Evolutionary conservation across 2,888 invertebrate species (phyloP).

Genomic region (Flexamia atlantica): DNA sequence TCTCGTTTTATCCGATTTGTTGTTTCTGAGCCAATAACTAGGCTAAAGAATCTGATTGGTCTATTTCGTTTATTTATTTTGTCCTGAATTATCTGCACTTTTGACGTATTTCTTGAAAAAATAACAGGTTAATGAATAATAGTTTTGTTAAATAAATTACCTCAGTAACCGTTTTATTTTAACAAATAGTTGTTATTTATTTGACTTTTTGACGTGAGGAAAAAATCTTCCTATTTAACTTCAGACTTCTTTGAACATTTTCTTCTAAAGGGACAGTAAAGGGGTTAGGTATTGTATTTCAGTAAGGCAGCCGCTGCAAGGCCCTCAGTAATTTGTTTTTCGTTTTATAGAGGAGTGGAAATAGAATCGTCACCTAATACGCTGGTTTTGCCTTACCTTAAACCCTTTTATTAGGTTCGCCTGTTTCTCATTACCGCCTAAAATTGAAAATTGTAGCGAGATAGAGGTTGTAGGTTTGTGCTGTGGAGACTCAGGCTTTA

Average conservation of each 20-base stretch:
- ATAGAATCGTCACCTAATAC: conserved; percentile 31
- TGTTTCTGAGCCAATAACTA: not conserved
- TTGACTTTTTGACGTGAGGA: no score
- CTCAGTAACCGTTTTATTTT: no score
- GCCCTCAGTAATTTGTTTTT: not conserved
- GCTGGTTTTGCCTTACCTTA: conserved; percentile 11
- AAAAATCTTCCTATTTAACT: no score
- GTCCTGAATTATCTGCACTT: no score
- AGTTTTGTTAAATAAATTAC: no score
- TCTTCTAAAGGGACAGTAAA: not conserved
- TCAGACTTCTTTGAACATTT: not conserved
- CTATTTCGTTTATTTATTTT: no score
- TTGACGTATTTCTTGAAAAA: no score
- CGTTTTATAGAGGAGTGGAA: conserved; percentile 27
- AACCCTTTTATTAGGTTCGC: conserved; percentile 31
- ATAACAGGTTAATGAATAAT: no score
- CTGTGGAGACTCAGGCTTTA: no score
- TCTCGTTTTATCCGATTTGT: not conserved
- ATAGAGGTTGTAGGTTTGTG: not conserved
- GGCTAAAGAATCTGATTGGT: not conserved
- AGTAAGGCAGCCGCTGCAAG: not conserved
- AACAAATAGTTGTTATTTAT: no score
- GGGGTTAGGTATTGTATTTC: not conserved
- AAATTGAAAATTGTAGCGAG: conserved; percentile 4
- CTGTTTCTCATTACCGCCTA: conserved; percentile 24